Evolutionary conservation across 1,140 invertebrate species (phyloP), one percentile per base, ranked within the genome.

Genomic region (Apocrypta bakeri): DNA sequence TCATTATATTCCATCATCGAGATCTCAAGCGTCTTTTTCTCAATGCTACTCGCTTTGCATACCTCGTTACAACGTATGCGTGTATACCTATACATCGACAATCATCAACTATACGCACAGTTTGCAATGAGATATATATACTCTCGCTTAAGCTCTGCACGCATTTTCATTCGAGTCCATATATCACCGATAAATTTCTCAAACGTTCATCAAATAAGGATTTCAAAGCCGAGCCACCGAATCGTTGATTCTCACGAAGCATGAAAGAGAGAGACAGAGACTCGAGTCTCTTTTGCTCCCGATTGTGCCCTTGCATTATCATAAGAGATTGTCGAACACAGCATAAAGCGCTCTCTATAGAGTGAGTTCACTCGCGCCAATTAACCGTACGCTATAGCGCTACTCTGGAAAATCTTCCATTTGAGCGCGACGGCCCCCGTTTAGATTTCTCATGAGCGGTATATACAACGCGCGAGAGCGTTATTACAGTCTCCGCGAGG

Each of bases 261-360:
- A 9, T 9, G 33, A 2, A 9, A 2, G 33, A 9, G 33, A 37
- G 33, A 37, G 9, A 9, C 3, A 56, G 48, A 56, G 48, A 17
- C 21, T 21, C 48, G 48, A 56, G 48, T 56, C 48, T n/a, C 29
- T 68, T 68, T 68, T 68, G 25, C 29, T 68, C 64, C 64, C 40
- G 64, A 82, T 76, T 61, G 64, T 77, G 80, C 80, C 80, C 80
- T 82, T 82, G 80, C 64, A 82, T 82, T 82, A 82, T 82, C 80
- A 76, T 71, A 69, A 76, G 80, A 82, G 73, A 82, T 82, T 82
- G 80, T 82, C 31, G 71, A 73, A 66, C 71, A 66, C 27, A 33
- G n/a, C 17, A 31, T 29, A 71, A 71, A 74, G 14, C 56, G 31
- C 56, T 63, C 24, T 37, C n/a, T n/a, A n/a, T n/a, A n/a, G 24